Evolutionary conservation across 2,888 invertebrate genomes (phyloP).

Genomic region (Halictus ligatus): DNA sequence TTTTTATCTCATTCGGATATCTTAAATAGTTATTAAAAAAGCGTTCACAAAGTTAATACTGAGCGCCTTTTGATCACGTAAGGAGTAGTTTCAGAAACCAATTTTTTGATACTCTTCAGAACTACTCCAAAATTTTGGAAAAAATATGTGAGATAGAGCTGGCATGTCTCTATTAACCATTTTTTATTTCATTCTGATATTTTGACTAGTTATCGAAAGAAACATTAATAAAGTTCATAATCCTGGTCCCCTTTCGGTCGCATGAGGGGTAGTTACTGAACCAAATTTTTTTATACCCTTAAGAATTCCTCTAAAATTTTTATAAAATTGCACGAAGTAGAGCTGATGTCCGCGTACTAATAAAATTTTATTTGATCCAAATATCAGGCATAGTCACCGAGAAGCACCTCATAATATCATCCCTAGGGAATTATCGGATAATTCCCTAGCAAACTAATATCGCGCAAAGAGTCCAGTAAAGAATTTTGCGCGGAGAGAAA

Average conservation of each 20-base stretch:
- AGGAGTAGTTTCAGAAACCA: too few species aligned
- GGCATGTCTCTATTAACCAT: background rate
- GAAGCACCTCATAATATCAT: background rate
- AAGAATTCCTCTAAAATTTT: background rate
- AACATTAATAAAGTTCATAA: background rate
- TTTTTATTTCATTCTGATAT: background rate
- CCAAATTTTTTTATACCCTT: background rate
- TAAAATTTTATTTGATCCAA: background rate
- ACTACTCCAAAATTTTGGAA: background rate
- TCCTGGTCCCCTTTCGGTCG: background rate
- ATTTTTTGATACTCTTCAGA: background rate
- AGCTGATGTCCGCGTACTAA: background rate
- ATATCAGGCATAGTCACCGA: background rate
- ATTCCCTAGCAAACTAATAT: constrained; percentile 7
- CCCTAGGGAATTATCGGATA: background rate
- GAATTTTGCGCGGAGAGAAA: constrained; percentile 38
- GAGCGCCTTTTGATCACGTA: background rate
- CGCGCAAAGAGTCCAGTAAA: background rate
- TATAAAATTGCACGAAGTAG: background rate
- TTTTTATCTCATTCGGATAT: too few species aligned
- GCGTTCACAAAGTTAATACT: too few species aligned
- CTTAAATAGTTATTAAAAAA: too few species aligned
- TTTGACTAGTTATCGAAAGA: background rate
- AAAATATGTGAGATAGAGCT: background rate
- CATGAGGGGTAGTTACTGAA: background rate